Evolutionary conservation across 1,140 invertebrate genomes (phyloP).

Genomic region (Caenorhabditis brenneri): DNA sequence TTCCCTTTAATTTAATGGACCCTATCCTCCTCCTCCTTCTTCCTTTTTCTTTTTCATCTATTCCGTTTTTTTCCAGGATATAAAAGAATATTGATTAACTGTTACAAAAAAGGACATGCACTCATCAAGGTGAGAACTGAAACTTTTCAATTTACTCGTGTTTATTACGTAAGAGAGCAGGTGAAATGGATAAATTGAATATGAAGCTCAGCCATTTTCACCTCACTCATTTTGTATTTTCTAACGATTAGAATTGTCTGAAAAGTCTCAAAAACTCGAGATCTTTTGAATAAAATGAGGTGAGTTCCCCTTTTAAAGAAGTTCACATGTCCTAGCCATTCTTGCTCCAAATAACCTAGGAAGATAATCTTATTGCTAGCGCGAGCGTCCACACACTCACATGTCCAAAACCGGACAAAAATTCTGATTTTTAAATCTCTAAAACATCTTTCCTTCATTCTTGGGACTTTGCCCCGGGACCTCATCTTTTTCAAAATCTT

Average conservation of each 20-base stretch:
- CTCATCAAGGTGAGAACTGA: constrained; percentile 16
- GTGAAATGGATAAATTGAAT: neutral
- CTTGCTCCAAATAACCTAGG: neutral
- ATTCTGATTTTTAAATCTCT: constrained; percentile 42
- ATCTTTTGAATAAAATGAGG: neutral
- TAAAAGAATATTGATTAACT: neutral
- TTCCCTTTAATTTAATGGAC: constrained; percentile 17
- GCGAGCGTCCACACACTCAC: neutral
- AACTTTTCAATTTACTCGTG: neutral
- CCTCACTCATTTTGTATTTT: neutral
- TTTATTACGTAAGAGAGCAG: neutral
- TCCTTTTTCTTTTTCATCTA: neutral
- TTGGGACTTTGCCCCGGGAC: constrained; percentile 4
- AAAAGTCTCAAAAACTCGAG: neutral
- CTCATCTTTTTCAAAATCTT: constrained; percentile 44
- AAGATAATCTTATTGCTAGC: neutral
- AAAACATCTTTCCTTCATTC: constrained; percentile 31
- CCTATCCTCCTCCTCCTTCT: neutral
- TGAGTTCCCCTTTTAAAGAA: neutral
- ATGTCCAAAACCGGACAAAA: constrained; percentile 20
- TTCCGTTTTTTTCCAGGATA: neutral
- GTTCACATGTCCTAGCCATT: neutral
- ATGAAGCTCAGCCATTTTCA: neutral
- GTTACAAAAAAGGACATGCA: constrained; percentile 4
- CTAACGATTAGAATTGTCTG: too few species aligned